A percentile compares a stretch with the other conserved stretches of the same genome.
These are phyloP conservation scores for Psittacula cyanocephala DNA, from an alignment of 2,113 vertebrate species.

Conservation along the genomic window DNA sequence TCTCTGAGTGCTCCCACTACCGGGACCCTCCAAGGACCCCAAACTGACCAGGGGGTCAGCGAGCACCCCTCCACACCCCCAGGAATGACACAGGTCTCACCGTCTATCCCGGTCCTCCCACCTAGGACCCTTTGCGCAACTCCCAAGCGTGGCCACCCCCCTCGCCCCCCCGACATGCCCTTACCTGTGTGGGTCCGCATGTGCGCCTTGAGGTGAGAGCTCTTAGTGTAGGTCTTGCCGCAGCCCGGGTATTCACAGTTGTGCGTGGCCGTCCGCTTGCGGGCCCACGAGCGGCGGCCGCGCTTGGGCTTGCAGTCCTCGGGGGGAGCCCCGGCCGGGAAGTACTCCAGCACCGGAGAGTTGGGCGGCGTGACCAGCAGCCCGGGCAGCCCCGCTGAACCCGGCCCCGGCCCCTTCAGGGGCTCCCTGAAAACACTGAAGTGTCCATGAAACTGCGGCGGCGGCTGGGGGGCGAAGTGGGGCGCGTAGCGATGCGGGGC, in stretches of 20 bases:
- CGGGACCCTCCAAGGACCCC: fast-evolving
- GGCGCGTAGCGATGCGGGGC: constrained; percentile 65
- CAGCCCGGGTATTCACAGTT: constrained; percentile 90
- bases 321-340: constrained; percentile 56
- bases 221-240: constrained; percentile 93
- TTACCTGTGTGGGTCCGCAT: constrained; percentile 92
- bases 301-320: constrained; percentile 86
- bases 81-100: neutral
- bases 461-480: constrained; percentile 72
- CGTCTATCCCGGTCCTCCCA: too few species aligned
- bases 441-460: constrained; percentile 81
- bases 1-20: too few species aligned
- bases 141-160: neutral
- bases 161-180: neutral
- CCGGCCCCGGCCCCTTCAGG: constrained; percentile 68
- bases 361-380: constrained; percentile 87
- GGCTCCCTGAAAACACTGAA: constrained; percentile 80
- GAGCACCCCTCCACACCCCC: neutral
- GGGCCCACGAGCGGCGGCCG: constrained; percentile 85
- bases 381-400: constrained; percentile 73
- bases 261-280: constrained; percentile 90
- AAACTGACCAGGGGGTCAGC: neutral
- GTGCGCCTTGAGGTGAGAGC: constrained; percentile 91
- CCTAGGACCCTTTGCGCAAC: neutral
- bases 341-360: constrained; percentile 87